Evolutionary conservation across 2,888 invertebrate genomes (phyloP).

Genomic region (Meiosimyza platycephala): DNA sequence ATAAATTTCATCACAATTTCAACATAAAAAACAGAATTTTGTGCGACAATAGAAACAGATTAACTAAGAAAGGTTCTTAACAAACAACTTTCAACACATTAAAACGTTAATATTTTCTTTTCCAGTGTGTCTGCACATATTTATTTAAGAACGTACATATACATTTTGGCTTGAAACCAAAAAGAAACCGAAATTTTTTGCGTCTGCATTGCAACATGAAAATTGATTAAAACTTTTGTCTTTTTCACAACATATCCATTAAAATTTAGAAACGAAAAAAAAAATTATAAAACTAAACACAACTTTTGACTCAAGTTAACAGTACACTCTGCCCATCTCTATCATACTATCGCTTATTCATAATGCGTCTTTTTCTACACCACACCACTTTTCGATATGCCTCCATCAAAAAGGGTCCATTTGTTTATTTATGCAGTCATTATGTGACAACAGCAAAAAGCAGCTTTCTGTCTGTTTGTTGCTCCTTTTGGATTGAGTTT

Average conservation of each 20-base stretch:
- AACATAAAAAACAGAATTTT: too few relatives aligned
- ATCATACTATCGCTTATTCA: conserved; percentile 13
- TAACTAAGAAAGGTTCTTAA: too few relatives aligned
- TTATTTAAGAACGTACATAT: too few relatives aligned
- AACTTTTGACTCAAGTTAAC: not conserved
- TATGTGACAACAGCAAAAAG: not conserved
- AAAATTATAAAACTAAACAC: not conserved
- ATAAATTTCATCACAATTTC: too few relatives aligned
- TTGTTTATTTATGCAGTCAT: conserved; percentile 27
- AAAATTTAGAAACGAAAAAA: not conserved
- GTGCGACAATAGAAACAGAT: too few relatives aligned
- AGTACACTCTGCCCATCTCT: too few relatives aligned
- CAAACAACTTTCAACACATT: too few relatives aligned
- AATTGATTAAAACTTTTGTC: conserved; percentile 26
- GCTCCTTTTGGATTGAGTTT: not conserved
- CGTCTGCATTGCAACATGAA: not conserved
- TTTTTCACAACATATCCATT: not conserved
- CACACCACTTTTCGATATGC: not conserved
- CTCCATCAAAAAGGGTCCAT: not conserved
- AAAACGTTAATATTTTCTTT: too few relatives aligned
- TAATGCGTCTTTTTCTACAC: conserved; percentile 4
- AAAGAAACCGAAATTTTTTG: too few relatives aligned
- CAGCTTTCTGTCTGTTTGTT: not conserved
- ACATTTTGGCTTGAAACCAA: too few relatives aligned
- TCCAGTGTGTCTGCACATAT: too few relatives aligned